These are phyloP conservation scores for Dysidea cf. avara DNA, from an alignment of 37 sponge, comb jelly and placozoan genomes.

Conservation along the genomic window DNA sequence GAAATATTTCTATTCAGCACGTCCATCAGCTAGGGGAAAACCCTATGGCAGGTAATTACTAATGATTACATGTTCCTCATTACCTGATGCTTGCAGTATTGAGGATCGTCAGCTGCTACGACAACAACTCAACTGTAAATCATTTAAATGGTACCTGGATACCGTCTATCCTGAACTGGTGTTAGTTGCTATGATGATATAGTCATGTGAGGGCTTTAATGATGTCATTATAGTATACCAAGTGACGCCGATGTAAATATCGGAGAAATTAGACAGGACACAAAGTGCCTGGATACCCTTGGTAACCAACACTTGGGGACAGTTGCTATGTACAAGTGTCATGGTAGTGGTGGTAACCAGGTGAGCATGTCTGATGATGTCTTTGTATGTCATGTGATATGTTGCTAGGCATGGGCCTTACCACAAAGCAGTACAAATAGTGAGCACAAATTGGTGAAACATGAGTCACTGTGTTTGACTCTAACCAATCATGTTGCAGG, in stretches of 20 bases:
- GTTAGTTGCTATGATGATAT: slow-evolving; percentile 19
- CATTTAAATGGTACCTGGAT: slow-evolving; percentile 88
- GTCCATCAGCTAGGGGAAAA: slow-evolving; percentile 68
- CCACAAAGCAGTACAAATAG: no score
- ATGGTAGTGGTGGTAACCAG: slow-evolving; percentile 91
- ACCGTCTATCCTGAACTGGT: slow-evolving; percentile 85
- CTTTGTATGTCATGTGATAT: background rate
- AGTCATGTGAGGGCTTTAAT: background rate
- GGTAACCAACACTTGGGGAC: slow-evolving; percentile 31
- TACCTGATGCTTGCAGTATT: slow-evolving; percentile 23
- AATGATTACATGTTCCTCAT: background rate
- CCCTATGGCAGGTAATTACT: slow-evolving; percentile 33
- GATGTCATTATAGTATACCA: slow-evolving; percentile 49
- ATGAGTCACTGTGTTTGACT: no score
- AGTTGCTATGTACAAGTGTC: slow-evolving; percentile 77
- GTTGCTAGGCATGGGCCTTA: background rate
- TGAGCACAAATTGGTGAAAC: no score
- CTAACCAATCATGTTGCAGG: no score
- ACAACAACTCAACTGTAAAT: slow-evolving; percentile 72
- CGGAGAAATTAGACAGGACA: slow-evolving; percentile 64
- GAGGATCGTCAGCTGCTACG: slow-evolving; percentile 55
- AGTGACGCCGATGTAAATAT: slow-evolving; percentile 13
- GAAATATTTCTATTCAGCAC: slow-evolving; percentile 75
- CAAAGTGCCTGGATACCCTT: slow-evolving; percentile 85
- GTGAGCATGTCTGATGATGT: slow-evolving; percentile 13